phyloP scores from a whole-genome alignment of 2,888 invertebrate species.

The Ophion ellenae region DNA sequence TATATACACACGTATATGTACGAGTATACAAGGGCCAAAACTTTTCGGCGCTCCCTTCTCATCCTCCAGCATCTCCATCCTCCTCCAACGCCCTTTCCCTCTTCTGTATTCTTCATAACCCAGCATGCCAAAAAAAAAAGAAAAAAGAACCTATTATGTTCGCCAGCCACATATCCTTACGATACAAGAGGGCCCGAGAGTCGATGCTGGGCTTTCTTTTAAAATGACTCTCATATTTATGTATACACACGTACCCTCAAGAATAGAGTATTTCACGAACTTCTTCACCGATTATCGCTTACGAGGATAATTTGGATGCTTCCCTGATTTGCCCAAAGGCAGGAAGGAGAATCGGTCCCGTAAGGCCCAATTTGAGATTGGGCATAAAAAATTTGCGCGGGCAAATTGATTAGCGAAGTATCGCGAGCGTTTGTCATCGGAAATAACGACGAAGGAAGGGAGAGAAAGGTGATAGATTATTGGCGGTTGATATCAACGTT shows the following conservation, averaged over 20 bases:
- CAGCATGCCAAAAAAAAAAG: conserved; percentile 3
- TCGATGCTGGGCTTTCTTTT: background rate
- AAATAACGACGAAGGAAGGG: conserved; percentile 16
- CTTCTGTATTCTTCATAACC: conserved; percentile 45
- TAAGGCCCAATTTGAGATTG: no score
- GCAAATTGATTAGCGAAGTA: conserved; percentile 29
- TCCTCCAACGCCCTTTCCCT: conserved; percentile 26
- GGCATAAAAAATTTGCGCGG: background rate
- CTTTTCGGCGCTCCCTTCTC: conserved; percentile 56
- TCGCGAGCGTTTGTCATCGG: conserved; percentile 25
- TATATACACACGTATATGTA: no score
- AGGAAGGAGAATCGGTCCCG: no score
- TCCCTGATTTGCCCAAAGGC: no score
- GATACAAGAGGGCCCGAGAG: conserved; percentile 12
- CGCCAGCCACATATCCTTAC: conserved; percentile 37
- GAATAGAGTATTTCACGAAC: no score
- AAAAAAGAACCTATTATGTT: conserved; percentile 42
- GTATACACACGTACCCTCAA: no score
- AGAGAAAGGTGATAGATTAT: conserved; percentile 55
- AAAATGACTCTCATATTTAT: background rate
- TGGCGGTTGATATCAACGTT: conserved; percentile 56
- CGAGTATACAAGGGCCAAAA: conserved; percentile 17
- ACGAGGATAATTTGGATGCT: no score
- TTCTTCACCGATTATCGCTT: no score
- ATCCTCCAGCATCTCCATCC: conserved; percentile 52